phyloP scores from a whole-genome alignment of 2,888 invertebrate species.

The Eustalomyia histrio region DNA sequence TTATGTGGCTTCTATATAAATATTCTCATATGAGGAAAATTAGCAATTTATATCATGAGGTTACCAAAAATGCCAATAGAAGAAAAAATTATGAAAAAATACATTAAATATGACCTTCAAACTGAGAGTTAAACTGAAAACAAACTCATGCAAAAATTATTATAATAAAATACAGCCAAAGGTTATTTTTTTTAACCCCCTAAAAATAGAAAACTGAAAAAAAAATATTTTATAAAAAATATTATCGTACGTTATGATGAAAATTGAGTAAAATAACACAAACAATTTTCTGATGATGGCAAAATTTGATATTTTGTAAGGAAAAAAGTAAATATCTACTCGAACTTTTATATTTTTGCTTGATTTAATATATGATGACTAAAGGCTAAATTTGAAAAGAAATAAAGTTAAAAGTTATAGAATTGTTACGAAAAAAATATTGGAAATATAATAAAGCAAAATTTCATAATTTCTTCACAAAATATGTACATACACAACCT shows the following conservation, averaged over 20 bases:
- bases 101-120: slow-evolving; percentile 39
- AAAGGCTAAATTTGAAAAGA: slow-evolving; percentile 17
- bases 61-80: not conserved
- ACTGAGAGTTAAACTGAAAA: not conserved
- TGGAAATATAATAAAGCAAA: not conserved
- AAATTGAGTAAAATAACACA: slow-evolving; percentile 21
- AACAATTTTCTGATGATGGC: not conserved
- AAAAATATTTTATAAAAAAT: slow-evolving; percentile 9
- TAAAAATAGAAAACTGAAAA: not conserved
- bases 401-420: not conserved
- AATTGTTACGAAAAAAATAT: not conserved
- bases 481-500: slow-evolving; percentile 28
- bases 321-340: not conserved
- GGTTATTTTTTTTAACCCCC: slow-evolving; percentile 52
- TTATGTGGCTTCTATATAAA: slow-evolving; percentile 6
- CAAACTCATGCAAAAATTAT: slow-evolving; percentile 18
- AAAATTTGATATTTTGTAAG: too few relatives aligned
- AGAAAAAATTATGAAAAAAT: not conserved
- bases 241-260: not conserved
- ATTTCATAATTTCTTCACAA: slow-evolving; percentile 36
- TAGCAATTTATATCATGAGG: not conserved
- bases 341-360: not conserved
- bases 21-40: not conserved
- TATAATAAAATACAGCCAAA: slow-evolving; percentile 51
- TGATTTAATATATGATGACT: slow-evolving; percentile 11